These are phyloP conservation scores for Escarpia spicata DNA, from an alignment of 2,888 invertebrate species.

Conservation along the genomic window DNA sequence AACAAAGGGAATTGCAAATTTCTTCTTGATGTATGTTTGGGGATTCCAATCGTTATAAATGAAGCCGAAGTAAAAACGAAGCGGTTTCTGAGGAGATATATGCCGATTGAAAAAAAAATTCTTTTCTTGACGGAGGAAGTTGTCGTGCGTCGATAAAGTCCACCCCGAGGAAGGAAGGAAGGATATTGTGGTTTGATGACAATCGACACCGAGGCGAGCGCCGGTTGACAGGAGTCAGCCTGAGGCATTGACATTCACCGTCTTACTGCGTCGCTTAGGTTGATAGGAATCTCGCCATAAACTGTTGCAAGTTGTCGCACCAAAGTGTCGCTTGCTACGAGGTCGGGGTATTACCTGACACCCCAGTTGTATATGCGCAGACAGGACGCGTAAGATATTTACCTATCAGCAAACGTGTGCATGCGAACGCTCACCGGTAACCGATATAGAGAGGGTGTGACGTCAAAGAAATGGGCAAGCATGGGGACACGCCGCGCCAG, in stretches of 20 bases:
- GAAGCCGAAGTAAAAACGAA: background rate
- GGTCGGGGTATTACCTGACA: background rate
- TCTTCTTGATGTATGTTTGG: background rate
- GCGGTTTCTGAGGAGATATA: background rate
- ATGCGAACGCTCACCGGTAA: background rate
- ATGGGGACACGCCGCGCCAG: background rate
- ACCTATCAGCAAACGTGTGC: background rate
- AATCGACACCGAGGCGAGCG: background rate
- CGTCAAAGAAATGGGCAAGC: background rate
- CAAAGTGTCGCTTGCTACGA: background rate
- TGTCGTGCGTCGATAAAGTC: background rate
- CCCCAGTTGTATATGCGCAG: background rate
- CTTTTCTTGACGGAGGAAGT: background rate
- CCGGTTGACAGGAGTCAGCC: background rate
- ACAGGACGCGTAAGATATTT: background rate
- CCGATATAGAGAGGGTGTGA: background rate
- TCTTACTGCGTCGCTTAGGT: background rate
- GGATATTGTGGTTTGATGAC: conserved; percentile 4
- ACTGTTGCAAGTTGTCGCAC: background rate
- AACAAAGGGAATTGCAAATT: background rate
- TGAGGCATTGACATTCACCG: background rate
- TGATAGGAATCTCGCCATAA: background rate
- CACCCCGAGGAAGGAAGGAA: background rate
- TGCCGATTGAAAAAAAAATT: background rate
- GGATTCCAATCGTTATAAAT: background rate